phyloP scores from a whole-genome alignment of 2,888 invertebrate genomes.

The Zelleria hepariella region DNA sequence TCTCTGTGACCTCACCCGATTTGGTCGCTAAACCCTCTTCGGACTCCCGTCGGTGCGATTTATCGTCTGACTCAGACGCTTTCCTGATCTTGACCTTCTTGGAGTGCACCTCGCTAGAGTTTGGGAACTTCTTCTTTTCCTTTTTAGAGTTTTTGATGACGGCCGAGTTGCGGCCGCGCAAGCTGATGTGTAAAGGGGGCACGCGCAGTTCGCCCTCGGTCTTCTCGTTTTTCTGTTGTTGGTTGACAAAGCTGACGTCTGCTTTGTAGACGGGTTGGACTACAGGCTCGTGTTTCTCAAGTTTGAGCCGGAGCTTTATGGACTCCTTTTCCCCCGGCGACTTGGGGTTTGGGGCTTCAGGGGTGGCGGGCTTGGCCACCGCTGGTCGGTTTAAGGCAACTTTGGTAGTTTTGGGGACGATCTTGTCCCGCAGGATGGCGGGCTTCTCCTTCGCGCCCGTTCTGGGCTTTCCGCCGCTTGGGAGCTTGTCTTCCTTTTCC shows the following conservation, averaged over 20 bases:
- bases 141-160: slow-evolving; percentile 86
- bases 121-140: slow-evolving; percentile 70
- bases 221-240: slow-evolving; percentile 60
- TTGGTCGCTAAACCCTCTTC: slow-evolving; percentile 45
- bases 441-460: slow-evolving; percentile 56
- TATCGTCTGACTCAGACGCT: slow-evolving; percentile 48
- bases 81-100: slow-evolving; percentile 70
- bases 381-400: slow-evolving; percentile 38
- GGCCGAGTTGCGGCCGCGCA: slow-evolving; percentile 87
- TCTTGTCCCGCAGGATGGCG: slow-evolving; percentile 51
- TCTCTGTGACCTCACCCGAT: slow-evolving; percentile 44
- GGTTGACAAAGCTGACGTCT: slow-evolving; percentile 80
- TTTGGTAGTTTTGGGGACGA: slow-evolving; percentile 50
- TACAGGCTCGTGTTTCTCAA: slow-evolving; percentile 87
- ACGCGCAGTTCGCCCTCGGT: slow-evolving; percentile 82
- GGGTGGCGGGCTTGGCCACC: slow-evolving; percentile 13
- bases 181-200: slow-evolving; percentile 89
- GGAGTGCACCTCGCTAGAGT: slow-evolving; percentile 57
- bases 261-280: slow-evolving; percentile 85
- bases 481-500: slow-evolving; percentile 36
- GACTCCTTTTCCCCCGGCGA: slow-evolving; percentile 76
- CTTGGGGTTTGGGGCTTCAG: slow-evolving; percentile 37
- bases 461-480: slow-evolving; percentile 50
- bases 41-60: slow-evolving; percentile 45
- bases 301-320: slow-evolving; percentile 84